Evolutionary conservation across 2,888 invertebrate species (phyloP).

Genomic region (Rhamnusium bicolor): DNA sequence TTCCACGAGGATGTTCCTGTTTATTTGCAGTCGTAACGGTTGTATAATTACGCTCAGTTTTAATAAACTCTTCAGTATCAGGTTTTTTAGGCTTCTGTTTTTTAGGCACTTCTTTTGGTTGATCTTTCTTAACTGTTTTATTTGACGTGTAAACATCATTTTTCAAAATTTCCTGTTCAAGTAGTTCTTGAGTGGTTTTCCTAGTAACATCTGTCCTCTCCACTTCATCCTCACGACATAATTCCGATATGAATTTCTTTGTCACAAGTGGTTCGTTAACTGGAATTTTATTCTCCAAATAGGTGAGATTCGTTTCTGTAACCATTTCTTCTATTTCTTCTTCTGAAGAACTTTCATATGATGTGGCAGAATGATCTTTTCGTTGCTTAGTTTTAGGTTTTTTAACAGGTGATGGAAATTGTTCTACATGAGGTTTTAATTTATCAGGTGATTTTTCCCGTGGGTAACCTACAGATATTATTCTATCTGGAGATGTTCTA

Average conservation of each 20-base stretch:
- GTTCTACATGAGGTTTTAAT: constrained; percentile 36
- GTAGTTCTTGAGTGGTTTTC: constrained; percentile 47
- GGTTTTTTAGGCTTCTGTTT: constrained; percentile 42
- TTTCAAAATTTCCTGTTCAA: constrained; percentile 54
- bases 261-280: constrained; percentile 64
- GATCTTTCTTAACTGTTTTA: constrained; percentile 61
- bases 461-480: too few species aligned
- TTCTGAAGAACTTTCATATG: constrained; percentile 45
- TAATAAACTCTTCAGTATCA: constrained; percentile 43
- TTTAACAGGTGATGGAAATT: constrained; percentile 44
- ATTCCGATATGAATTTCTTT: constrained; percentile 61
- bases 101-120: constrained; percentile 37
- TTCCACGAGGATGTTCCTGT: constrained; percentile 14
- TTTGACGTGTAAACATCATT: constrained; percentile 40
- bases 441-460: constrained; percentile 30
- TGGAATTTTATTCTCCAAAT: constrained; percentile 58
- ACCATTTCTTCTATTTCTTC: constrained; percentile 47
- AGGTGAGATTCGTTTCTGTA: constrained; percentile 28
- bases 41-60: constrained; percentile 43
- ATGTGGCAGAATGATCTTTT: constrained; percentile 22
- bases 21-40: constrained; percentile 27
- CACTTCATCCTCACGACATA: constrained; percentile 63
- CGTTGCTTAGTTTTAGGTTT: constrained; percentile 31
- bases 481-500: constrained; percentile 41
- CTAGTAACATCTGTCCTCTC: constrained; percentile 51